A percentile compares a stretch with the other conserved stretches of the same genome.
These are phyloP conservation scores for Corythornis leucogaster DNA, from an alignment of 2,797 vertebrate species.

Conservation along the genomic window DNA sequence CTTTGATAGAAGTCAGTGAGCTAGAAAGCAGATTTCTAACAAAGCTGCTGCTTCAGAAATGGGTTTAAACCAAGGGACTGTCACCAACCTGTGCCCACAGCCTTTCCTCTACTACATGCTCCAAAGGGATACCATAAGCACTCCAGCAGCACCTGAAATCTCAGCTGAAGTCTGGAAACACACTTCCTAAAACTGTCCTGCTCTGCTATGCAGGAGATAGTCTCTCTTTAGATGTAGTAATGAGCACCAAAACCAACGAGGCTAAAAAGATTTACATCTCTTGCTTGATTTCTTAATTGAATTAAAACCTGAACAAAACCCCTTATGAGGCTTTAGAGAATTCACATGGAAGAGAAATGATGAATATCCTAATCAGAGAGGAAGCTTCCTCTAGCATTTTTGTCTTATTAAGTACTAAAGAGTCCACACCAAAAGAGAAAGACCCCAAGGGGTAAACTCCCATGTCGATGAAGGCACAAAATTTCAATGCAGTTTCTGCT, in stretches of 20 bases:
- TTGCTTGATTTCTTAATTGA: slow-evolving; percentile 43
- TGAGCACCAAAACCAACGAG: background rate
- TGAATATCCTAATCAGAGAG: background rate
- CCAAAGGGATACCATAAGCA: background rate
- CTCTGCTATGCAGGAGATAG: background rate
- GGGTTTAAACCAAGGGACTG: background rate
- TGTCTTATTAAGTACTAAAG: background rate
- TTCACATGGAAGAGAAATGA: background rate
- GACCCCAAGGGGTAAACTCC: background rate
- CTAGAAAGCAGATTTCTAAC: background rate
- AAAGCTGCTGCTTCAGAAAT: background rate
- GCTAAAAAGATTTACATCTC: slow-evolving; percentile 41
- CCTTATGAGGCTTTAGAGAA: slow-evolving; percentile 8
- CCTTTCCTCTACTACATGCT: background rate
- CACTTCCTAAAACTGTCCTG: background rate
- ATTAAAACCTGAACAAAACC: slow-evolving; percentile 31
- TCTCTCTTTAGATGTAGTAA: background rate
- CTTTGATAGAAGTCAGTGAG: background rate
- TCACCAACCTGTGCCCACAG: fast-evolving
- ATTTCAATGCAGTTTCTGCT: background rate
- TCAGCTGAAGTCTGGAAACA: background rate
- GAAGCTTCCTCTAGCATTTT: background rate
- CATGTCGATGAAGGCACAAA: background rate
- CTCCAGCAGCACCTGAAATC: background rate
- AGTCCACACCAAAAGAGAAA: background rate